Evolutionary conservation across 2,888 invertebrate species (phyloP), one percentile per base, ranked within the genome.

Genomic region (Elegia similella): DNA sequence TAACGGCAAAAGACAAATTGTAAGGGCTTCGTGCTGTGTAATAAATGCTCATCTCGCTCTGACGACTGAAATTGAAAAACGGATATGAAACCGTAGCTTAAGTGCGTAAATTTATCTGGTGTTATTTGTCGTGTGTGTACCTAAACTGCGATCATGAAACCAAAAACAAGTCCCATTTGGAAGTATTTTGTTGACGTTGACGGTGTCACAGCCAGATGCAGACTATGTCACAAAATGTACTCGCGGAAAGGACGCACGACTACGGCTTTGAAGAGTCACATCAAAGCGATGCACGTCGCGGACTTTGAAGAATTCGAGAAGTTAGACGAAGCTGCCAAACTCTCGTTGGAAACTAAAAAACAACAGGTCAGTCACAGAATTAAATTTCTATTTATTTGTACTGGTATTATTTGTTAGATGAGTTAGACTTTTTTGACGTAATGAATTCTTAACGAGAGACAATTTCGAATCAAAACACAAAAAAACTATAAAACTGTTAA

Each of bases 211-310:
- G 44, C 44, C 44, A 44, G 7, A 44, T 44, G 44, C 44, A 44
- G 16, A 17, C 44, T 44, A 1, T 44, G 44, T 17, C 2, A 61
- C 17, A 66, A 67, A 63, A 52, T 59, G 52, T 67, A 68, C 52
- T 68, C 66, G 52, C 61, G 64, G 60, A 67, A 66, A 60, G 68
- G 64, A 16, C 62, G 66, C 56, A 67, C 65, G 30, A 67, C 68
- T 44, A 61, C 65, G 13, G 56, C 67, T 47, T 63, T 64, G 47
- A 66, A 67, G 56, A 59, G 62, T 59, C 65, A 68, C 63, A 59
- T 69, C 17, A 65, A 68, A 64, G 29, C 69, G 47, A 62, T 68
- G 42, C 68, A 69, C 57, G 62, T 58, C 59, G 60, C 62, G 46
- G 13, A 46, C 60, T 65, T 62, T 61, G 61, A 52, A 62, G 63